Percentiles rank a stretch among this genome's conserved stretches.
Conservation (phyloP, 2,113 vertebrate genomes). For the Xyliphius kryptos region DNA sequence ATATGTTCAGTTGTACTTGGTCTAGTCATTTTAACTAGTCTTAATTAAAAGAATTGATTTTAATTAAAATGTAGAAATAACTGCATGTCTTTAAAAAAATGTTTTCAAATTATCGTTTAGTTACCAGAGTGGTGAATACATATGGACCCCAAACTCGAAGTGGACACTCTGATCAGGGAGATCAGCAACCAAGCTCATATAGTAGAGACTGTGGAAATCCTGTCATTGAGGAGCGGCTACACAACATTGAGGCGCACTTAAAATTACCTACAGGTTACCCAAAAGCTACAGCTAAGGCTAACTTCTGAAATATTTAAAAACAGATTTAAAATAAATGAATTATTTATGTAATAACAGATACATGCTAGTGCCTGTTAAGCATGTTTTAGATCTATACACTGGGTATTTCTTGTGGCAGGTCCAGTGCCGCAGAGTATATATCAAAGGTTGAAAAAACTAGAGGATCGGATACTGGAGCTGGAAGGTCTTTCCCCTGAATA, state of each 20-base stretch:
- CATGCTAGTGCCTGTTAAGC: not conserved
- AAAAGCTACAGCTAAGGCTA: no score
- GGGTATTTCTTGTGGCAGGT: constrained; percentile 60
- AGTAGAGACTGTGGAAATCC: constrained; percentile 80
- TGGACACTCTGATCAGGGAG: constrained; percentile 57
- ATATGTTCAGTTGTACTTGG: not conserved
- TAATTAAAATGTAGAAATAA: not conserved
- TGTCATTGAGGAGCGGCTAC: constrained; percentile 85
- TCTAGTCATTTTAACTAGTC: constrained; percentile 7
- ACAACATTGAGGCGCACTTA: constrained; percentile 92
- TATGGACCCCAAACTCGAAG: constrained; percentile 89
- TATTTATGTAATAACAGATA: not conserved
- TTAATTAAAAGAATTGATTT: not conserved
- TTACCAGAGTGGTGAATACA: constrained; percentile 90
- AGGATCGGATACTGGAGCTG: constrained; percentile 93
- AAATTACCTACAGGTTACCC: constrained; percentile 76
- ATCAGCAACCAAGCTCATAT: constrained; percentile 60
- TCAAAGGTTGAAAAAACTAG: constrained; percentile 91
- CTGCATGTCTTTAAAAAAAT: not conserved
- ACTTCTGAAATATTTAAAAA: no score
- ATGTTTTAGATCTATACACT: no score
- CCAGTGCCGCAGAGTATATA: constrained; percentile 90
- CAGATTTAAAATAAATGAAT: no score
- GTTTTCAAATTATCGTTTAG: constrained; percentile 51
- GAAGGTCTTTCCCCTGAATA: constrained; percentile 97